Base-by-base conservation (phyloP, 2,888 invertebrate genomes). In the Dascillus cervinus region DNA sequence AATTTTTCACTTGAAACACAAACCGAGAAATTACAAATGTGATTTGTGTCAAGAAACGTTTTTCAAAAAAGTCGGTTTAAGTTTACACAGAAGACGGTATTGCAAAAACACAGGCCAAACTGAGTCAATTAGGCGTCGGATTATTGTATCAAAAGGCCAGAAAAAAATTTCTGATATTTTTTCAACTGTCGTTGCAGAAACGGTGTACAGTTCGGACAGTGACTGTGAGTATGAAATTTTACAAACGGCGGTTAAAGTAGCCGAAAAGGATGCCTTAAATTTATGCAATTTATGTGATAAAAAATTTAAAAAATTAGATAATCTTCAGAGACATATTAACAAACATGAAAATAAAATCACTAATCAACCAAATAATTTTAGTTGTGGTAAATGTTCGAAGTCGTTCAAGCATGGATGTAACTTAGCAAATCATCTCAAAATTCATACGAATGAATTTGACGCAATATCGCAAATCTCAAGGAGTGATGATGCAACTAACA, bases 191-290 rank as follows among this genome's bases (percentile, higher is more conserved):
- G 21, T 35, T 8, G 29, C 21, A n/a, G 34, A 41, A 34, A 38
- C 24, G 8, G 25, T 43, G 8, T 43, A 43, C 22, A 41, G 41
- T 14, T 41, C 40, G 2, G 38, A 41, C 20, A 41, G 38, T 22
- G 43, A 43, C 31, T 41, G 40, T 12, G 43, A 43, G 32, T 43
- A 43, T 25, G 38, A 43, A 34, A 29, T 43, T 19, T 8, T 43
- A 13, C 38, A 34, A 21, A 43, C 34, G 3, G 26, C 31, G 12
- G 27, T 24, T 22, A 43, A 37, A 24, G 9, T 43, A 8, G 4
- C 24, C 21, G 25, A 29, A 15, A 13, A n/a, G 10, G 28, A 37
- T 17, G 30, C 25, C 5, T 11, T 11, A 4, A 13, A 33, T 14
- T 13, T 15, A 9, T 47, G 47, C 24, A 19, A 29, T 2, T 31